Base-by-base conservation (phyloP, 2,888 invertebrate species). In the Hartigia nigra region DNA sequence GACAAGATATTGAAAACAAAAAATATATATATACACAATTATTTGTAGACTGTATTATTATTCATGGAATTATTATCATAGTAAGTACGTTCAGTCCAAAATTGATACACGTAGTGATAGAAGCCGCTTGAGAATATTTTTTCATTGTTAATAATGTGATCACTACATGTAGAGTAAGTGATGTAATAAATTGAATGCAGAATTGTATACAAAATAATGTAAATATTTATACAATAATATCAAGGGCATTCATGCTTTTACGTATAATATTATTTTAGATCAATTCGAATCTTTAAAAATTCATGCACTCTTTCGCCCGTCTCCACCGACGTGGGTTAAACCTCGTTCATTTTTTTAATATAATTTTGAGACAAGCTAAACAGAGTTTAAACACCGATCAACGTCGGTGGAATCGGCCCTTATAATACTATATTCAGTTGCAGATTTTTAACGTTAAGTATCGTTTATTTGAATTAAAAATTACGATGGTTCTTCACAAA, bases 91-190 rank as follows among this genome's bases (percentile, higher is more conserved):
- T 55, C 5, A 55, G 23, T 55, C 55, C 23, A 31, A 36, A 3
- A 12, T 72, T 31, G 32, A 72, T 34, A 75, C 9, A 35, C 23
- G 11, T 32, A 34, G 36, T 9, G 77, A 55, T 79, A 83, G 80
- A 77, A 77, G 82, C 81, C 80, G 84, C 84, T 84, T 84, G 83
- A 82, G 84, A 83, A 84, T 85, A 85, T 84, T 85, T 85, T 85
- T 85, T 82, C 84, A 84, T 84, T 84, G 82, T 84, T 83, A 84
- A 85, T 76, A 77, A 84, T 82, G 77, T 81, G 81, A 84, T 84
- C 82, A 80, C 81, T 83, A 39, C 34, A 31, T 77, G 77, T 82
- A 83, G 81, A 83, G 79, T 82, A 80, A 78, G 82, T 82, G 74
- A 77, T 83, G 81, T 85, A 83, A 85, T 85, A 85, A 85, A 84